These are phyloP conservation scores for Homalodisca vitripennis DNA, from an alignment of 1,140 invertebrate species.

Conservation along the genomic window DNA sequence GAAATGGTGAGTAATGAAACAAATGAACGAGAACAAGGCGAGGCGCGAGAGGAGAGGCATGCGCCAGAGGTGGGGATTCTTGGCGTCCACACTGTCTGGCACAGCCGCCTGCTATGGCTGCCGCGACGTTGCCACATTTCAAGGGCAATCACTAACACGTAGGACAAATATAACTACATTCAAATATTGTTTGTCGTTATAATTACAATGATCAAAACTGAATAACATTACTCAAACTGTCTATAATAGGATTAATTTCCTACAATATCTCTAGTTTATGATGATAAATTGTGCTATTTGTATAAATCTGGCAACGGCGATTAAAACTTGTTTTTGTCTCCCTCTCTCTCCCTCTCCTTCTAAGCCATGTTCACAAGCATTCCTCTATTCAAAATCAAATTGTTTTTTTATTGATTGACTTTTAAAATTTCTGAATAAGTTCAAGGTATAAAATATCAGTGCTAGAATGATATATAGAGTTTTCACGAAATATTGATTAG, in stretches of 20 bases:
- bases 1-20: too few species aligned
- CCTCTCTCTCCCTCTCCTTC: background rate
- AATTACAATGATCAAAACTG: background rate
- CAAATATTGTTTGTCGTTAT: slow-evolving; percentile 39
- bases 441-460: too few species aligned
- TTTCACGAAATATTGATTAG: too few species aligned
- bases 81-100: slow-evolving; percentile 76
- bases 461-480: too few species aligned
- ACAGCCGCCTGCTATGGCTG: slow-evolving; percentile 55
- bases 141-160: too few species aligned
- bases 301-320: slow-evolving; percentile 36
- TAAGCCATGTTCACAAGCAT: too few species aligned
- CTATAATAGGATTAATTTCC: slow-evolving; percentile 5
- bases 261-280: background rate
- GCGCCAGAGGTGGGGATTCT: slow-evolving; percentile 51
- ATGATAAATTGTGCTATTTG: too few species aligned
- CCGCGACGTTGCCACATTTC: slow-evolving; percentile 62
- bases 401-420: too few species aligned
- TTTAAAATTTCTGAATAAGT: too few species aligned
- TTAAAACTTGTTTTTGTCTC: slow-evolving; percentile 29
- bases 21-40: too few species aligned
- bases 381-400: too few species aligned
- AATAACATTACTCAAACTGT: slow-evolving; percentile 3
- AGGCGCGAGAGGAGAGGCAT: slow-evolving; percentile 70
- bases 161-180: background rate